These are phyloP conservation scores for Hemitrygon akajei DNA, from an alignment of 2,797 vertebrate species.

Conservation along the genomic window DNA sequence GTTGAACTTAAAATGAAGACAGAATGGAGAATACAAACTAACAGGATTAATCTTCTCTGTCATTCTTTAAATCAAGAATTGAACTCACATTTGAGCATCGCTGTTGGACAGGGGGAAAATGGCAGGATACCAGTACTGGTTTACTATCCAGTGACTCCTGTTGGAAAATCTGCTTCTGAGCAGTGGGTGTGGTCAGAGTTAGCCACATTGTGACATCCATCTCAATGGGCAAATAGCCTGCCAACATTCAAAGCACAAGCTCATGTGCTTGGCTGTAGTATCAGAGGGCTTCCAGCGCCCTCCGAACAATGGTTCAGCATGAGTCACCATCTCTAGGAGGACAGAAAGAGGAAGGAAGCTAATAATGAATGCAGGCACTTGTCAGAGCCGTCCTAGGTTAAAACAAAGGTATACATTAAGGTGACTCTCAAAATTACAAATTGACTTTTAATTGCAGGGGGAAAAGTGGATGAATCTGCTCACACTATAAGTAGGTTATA, in stretches of 20 bases:
- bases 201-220: background rate
- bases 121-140: constrained; percentile 13
- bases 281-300: constrained; percentile 26
- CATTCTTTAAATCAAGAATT: background rate
- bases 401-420: background rate
- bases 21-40: background rate
- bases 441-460: background rate
- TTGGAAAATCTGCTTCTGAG: background rate
- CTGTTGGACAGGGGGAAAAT: background rate
- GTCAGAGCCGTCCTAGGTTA: background rate
- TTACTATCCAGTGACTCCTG: background rate
- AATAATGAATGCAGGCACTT: background rate
- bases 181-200: background rate
- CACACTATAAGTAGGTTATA: background rate
- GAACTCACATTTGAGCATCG: background rate
- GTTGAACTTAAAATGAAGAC: background rate
- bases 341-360: background rate
- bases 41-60: background rate
- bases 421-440: background rate
- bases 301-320: background rate
- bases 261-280: background rate
- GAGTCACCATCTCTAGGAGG: constrained; percentile 6
- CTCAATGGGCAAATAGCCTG: background rate
- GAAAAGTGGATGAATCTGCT: background rate
- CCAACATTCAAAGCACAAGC: background rate